Percentiles rank a stretch among this genome's conserved stretches.
These are phyloP conservation scores for Magallana angulata DNA, from an alignment of 1,140 invertebrate species.

Conservation along the genomic window DNA sequence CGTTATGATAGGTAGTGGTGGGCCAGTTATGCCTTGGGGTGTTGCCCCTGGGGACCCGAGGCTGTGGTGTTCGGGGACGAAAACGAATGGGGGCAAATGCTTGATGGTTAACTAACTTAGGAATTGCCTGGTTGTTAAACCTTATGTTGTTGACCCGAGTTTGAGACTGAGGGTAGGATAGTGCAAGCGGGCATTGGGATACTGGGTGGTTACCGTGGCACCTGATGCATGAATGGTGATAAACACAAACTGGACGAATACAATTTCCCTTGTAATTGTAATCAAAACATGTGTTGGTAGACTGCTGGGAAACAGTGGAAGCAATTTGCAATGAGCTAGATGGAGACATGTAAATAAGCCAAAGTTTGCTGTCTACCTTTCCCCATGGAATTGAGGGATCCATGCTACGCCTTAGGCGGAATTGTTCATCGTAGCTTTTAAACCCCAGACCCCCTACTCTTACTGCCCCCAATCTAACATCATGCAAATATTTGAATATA, in stretches of 20 bases:
- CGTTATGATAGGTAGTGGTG: no score
- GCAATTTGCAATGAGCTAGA: neutral
- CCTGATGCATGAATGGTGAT: neutral
- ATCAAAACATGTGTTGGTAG: neutral
- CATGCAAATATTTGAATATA: neutral
- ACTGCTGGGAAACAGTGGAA: neutral
- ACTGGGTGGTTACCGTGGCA: neutral
- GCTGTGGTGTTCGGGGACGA: neutral
- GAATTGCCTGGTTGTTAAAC: neutral
- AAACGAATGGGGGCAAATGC: neutral
- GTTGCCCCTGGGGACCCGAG: neutral
- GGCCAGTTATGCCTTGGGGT: neutral
- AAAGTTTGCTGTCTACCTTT: neutral
- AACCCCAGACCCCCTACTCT: neutral
- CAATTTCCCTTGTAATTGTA: neutral
- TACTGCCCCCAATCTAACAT: neutral
- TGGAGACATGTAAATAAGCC: neutral
- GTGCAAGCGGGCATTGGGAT: no score
- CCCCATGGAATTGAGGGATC: neutral
- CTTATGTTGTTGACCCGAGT: neutral
- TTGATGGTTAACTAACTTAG: no score
- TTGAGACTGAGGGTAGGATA: neutral
- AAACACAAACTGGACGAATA: neutral
- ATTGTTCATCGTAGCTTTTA: neutral
- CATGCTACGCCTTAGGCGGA: neutral